A percentile compares a stretch with the other conserved stretches of the same genome.
These are phyloP conservation scores for Mercenaria mercenaria DNA, from an alignment of 1,140 invertebrate species.

Conservation along the genomic window DNA sequence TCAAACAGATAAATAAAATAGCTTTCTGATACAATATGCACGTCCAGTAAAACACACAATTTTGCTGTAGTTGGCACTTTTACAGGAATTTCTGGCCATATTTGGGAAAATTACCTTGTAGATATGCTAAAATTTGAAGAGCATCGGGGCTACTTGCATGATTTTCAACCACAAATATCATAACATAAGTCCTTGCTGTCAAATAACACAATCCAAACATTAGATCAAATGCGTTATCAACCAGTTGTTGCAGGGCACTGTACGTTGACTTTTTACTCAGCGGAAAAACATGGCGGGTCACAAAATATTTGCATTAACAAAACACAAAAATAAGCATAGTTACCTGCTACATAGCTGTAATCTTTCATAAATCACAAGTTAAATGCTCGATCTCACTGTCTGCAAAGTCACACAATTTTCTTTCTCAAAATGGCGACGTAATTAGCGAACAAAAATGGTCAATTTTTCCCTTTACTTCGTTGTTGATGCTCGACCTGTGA, in stretches of 20 bases:
- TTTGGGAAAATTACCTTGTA: slow-evolving; percentile 38
- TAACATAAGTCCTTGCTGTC: background rate
- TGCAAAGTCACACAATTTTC: slow-evolving; percentile 15
- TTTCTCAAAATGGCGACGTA: slow-evolving; percentile 65
- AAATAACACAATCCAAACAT: background rate
- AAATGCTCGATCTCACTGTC: background rate
- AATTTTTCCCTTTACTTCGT: slow-evolving; percentile 57
- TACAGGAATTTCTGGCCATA: slow-evolving; percentile 32
- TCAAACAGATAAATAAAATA: background rate
- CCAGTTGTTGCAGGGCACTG: slow-evolving; percentile 20
- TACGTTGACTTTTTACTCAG: slow-evolving; percentile 17
- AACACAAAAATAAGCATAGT: slow-evolving; percentile 61
- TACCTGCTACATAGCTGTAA: slow-evolving; percentile 54
- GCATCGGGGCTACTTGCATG: background rate
- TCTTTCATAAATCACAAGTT: slow-evolving; percentile 29
- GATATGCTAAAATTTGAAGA: background rate
- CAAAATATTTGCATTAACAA: slow-evolving; percentile 63
- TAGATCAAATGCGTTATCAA: background rate
- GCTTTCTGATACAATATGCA: background rate
- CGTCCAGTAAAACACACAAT: background rate
- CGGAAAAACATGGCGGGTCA: slow-evolving; percentile 65
- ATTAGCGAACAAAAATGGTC: slow-evolving; percentile 64
- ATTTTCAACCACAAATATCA: background rate
- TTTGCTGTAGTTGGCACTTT: slow-evolving; percentile 28
- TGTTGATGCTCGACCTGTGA: slow-evolving; percentile 65